These are phyloP conservation scores for Meghimatium bilineatum DNA, from an alignment of 2,888 invertebrate genomes.

Conservation along the genomic window DNA sequence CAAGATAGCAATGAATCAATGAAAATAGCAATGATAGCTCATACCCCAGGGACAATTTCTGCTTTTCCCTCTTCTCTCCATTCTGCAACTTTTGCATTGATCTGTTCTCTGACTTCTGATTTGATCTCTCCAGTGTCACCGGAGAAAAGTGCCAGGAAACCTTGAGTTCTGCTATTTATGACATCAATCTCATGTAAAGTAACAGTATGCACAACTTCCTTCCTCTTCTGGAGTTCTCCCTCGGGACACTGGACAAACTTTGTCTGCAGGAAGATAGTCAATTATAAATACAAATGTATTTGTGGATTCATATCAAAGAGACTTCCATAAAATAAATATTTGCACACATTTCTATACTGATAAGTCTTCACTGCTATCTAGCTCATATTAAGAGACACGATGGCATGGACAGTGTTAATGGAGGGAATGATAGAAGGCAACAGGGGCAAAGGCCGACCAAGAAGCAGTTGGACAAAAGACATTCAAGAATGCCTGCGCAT, in stretches of 20 bases:
- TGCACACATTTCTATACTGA: too few relatives aligned
- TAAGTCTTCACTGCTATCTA: too few relatives aligned
- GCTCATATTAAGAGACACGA: too few relatives aligned
- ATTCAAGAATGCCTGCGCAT: too few relatives aligned
- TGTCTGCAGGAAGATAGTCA: constrained; percentile 72
- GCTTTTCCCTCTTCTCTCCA: constrained; percentile 99
- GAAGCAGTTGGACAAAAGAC: too few relatives aligned
- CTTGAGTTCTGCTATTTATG: constrained; percentile 98
- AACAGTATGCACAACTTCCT: constrained; percentile 97
- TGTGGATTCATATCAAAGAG: too few relatives aligned
- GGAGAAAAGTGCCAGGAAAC: constrained; percentile 96
- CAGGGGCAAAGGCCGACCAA: too few relatives aligned
- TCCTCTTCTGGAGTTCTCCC: constrained; percentile 97
- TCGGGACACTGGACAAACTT: constrained; percentile 98
- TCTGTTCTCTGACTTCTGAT: constrained; percentile 97
- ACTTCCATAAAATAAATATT: too few relatives aligned
- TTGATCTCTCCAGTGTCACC: constrained; percentile 99
- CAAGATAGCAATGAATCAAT: background rate
- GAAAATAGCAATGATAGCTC: constrained; percentile 50
- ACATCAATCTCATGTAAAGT: constrained; percentile 99
- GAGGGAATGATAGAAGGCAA: too few relatives aligned
- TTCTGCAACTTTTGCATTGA: constrained; percentile 96
- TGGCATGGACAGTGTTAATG: too few relatives aligned
- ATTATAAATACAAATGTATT: too few relatives aligned
- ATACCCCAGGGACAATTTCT: constrained; percentile 95